Evolutionary conservation across 1,140 invertebrate species (phyloP), one percentile per base, ranked within the genome.

Genomic region (Odontomachus brunneus): DNA sequence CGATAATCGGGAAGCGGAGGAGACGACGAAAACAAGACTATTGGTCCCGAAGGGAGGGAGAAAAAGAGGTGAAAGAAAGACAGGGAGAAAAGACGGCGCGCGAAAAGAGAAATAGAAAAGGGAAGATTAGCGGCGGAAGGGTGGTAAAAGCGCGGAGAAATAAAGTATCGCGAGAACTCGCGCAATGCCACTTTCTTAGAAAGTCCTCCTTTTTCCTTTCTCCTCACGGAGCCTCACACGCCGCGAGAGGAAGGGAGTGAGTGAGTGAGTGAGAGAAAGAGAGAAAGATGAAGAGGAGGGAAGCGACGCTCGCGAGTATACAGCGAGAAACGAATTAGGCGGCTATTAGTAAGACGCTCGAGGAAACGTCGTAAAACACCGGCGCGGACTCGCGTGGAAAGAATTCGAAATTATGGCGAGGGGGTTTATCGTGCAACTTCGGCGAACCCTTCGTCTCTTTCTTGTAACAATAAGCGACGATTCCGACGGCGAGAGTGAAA

Each of bases 161-260:
- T 88, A 88, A 88, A 87, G 87, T 76, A 83, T 82, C 66, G 76
- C 83, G 82, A 80, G 85, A 84, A 82, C 83, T 84, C 73, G 72
- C 76, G 82, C 76, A 84, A 75, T 81, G 85, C 73, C 72, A 65
- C 76, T 87, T 88, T 87, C 87, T 87, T 85, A 67, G 85, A 78
- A 84, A 82, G 71, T 82, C 66, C 59, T 87, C 63, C 67, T 65
- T 63, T 83, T 60, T 80, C 44, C 19, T 51, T 33, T 14, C 72
- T 78, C 33, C 59, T 26, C 57, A 22, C 49, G 49, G 17, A 14
- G 48, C 33, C 72, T 26, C 74, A 24, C 73, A 73, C 26, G 83
- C 69, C 63, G n/a, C 0, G 38, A n/a, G 11, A 15, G n/a, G 53
- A 2, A n/a, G n/a, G n/a, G 24, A 33, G 7, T 0, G 60, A 55